Base-by-base conservation (phyloP, 2,797 vertebrate genomes). In the Artibeus jamaicensis region DNA sequence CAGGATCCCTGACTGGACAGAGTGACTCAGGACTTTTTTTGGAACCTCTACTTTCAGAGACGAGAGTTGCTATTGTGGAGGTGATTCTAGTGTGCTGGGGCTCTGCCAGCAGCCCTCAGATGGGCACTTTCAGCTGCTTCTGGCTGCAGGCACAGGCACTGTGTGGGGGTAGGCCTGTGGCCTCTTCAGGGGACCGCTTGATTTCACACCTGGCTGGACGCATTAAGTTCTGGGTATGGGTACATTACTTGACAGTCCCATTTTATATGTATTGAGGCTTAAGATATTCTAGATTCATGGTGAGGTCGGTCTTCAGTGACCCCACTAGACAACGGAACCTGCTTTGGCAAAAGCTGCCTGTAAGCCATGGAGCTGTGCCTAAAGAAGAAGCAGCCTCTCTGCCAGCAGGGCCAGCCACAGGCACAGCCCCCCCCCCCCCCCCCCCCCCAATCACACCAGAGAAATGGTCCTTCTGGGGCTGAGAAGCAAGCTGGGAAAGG, bases 41-140 rank as follows among this genome's bases (percentile, higher is more conserved):
- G 78, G 24, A 95, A 91, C 44, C 42, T 14, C 21, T 91, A 44
- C 68, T 89, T 86, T 79, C 74, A 79, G 83, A 91, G 85, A 81
- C 48, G 29, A 37, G 42, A 70, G 29, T 24, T 59, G 18, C 81
- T 74, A 39, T 48, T 42, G 39, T 74, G 32, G 74, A 26, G 26
- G 26, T 37, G 26, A 42, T 26, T 79, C 37, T 50, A 34, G 42
- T 4, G 5, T 92, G 71, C 70, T 15, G 9, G n/a, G 53, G 62
- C 6, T 86, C 42, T 39, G 34, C 59, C 29, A 86, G n/a, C 15
- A 87, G 76, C 29, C 24, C 42, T 71, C 34, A 26, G 44, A 50
- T 6, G 42, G 7, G 5, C 62, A 68, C 74, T 76, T 59, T 37
- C 50, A 70, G 29, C n/a, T 34, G 46, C 89, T 44, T 92, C 29